Evolutionary conservation across 2,888 invertebrate species (phyloP), one percentile per base, ranked within the genome.

Genomic region (Pseudanteris insignis): DNA sequence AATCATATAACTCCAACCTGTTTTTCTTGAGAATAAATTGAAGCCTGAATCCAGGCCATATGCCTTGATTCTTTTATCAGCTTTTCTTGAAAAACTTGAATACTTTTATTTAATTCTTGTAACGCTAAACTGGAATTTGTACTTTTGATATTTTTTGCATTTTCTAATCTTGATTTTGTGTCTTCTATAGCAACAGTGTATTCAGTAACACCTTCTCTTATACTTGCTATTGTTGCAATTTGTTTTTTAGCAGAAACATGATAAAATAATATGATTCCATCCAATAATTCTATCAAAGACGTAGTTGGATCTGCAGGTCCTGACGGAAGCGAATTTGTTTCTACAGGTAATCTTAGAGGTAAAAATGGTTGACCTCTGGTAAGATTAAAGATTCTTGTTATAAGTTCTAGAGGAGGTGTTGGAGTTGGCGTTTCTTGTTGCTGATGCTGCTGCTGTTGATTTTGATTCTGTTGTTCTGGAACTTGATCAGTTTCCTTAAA

Each of bases 11-110:
- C n/a, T n/a, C n/a, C n/a, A n/a, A 43, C 54, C 46, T 55, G 54
- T 40, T 55, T 55, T 30, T 55, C 54, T 4, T 40, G 46, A 10
- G 54, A 55, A 40, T 55, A 55, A 28, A 55, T 29, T 9, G 11
- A 86, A 0, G 87, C 86, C 1, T 85, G 83, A 13, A 89, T 84
- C 88, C 89, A 89, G 2, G 86, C 87, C 85, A 89, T 86, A 71
- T 88, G 86, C 10, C 88, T 78, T 0, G 87, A 73, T 81, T 82
- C 81, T 79, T 88, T 81, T 68, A 84, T 84, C 72, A 83, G 80
- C 69, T 85, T 83, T 47, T 83, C 83, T 69, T 84, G 81, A 67
- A 89, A 88, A 1, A 89, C 86, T 13, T 78, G 69, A 63, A 84
- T 83, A 0, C 88, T 86, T 44, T 84, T 81, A 12, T 81, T 11